Evolutionary conservation across 23 tunicate genomes (phyloP).

Genomic region (Botrylloides violaceus): DNA sequence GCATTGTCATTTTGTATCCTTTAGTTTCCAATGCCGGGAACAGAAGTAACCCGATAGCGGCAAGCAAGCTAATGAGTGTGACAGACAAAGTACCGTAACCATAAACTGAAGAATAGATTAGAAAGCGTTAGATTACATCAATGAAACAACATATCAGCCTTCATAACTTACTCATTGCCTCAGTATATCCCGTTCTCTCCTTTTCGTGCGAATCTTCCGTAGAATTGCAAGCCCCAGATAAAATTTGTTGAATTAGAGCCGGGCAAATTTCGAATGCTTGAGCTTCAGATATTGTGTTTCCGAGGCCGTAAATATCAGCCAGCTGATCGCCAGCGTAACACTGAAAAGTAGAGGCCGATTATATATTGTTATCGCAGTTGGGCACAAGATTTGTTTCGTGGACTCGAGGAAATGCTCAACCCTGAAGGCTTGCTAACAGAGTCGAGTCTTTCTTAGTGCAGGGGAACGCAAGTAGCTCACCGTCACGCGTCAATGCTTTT

Average conservation of each 20-base stretch:
- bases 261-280: constrained; percentile 1
- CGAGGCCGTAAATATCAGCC: background rate
- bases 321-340: background rate
- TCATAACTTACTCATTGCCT: background rate
- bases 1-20: constrained; percentile 42
- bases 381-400: no score
- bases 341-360: background rate
- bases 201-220: background rate
- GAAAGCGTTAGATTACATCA: background rate
- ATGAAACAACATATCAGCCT: background rate
- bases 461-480: no score
- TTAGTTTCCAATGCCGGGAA: constrained; percentile 29
- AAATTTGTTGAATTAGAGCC: constrained; percentile 2
- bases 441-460: no score
- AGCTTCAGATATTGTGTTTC: background rate
- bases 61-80: constrained; percentile 48
- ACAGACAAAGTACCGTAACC: constrained; percentile 82
- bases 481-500: no score
- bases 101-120: constrained; percentile 36
- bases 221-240: background rate
- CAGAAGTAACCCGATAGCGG: constrained; percentile 41
- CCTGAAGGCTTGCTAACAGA: no score
- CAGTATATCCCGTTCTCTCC: background rate
- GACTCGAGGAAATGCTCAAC: no score
- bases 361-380: background rate